Base-by-base conservation (phyloP, 2,888 invertebrate genomes). In the Drosophila peninsularis region DNA sequence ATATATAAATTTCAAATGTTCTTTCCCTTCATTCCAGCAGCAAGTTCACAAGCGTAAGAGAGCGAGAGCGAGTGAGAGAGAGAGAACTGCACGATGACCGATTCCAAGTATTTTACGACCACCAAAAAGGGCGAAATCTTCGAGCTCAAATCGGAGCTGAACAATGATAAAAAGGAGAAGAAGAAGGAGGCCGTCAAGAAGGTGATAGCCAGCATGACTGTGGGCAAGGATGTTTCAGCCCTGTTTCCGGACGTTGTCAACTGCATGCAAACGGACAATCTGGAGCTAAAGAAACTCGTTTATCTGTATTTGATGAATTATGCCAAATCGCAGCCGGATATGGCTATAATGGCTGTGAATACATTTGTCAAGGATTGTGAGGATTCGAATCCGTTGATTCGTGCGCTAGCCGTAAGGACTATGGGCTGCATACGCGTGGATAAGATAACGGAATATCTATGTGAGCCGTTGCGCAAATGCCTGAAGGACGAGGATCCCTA, bases 311-410 rank as follows among this genome's bases (percentile, higher is more conserved):
- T 99, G 87, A 99, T 99, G 99, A 99, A 99, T 93, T 99, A 99
- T 93, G 99, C 99, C 60, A 99, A 99, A 93, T 98, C 98, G 58
- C 99, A 99, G 93, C 99, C 99, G 0, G 99, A 99, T 92, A 98
- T 99, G 97, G 99, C 99, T 61, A 99, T 99, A 71, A 99, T 99
- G 99, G 99, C 99, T 13, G 99, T 99, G 65, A 99, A 99, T 93
- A 99, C 99, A 9, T 99, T 99, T 93, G 99, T 99, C 78, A 99
- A 99, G 96, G 99, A 99, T 93, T 99, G 99, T 93, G 99, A 99
- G 94, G 99, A 99, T 93, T 98, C 99, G 13, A 99, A 99, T 94
- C 99, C 99, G 34, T 93, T 99, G 91, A 99, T 99, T 91, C 95
- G 99, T 80, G 99, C 99, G 2, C 93, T 99, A 90, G 99, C 99